Percentiles rank a stretch among this genome's conserved stretches.
Evolutionary conservation across 2,888 invertebrate species (phyloP).

Genomic region (Epistrophella euchroma): DNA sequence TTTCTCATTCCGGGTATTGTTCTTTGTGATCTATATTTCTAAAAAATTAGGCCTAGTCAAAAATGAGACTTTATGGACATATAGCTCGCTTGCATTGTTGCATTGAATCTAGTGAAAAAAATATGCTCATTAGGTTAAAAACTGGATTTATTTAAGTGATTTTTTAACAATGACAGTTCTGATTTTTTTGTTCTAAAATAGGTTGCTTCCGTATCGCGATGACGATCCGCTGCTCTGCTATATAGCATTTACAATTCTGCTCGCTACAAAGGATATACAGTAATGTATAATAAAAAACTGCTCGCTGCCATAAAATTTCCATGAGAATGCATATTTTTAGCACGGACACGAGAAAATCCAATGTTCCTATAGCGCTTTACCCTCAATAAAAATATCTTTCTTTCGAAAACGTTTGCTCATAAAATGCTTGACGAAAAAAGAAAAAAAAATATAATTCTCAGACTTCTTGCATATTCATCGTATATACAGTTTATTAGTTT

Average conservation of each 20-base stretch:
- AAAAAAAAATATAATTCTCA: conserved; percentile 35
- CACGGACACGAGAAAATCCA: conserved; percentile 58
- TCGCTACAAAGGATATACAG: background rate
- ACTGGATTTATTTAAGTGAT: conserved; percentile 8
- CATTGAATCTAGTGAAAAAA: background rate
- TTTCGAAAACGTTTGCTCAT: conserved; percentile 49
- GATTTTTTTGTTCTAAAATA: conserved; percentile 16
- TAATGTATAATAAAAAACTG: conserved; percentile 19
- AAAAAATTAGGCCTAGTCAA: conserved; percentile 18
- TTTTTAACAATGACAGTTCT: conserved; percentile 25
- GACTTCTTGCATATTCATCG: conserved; percentile 34
- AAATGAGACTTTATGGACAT: background rate
- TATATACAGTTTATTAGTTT: conserved; percentile 77
- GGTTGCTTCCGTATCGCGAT: conserved; percentile 18
- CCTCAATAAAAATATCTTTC: conserved; percentile 71
- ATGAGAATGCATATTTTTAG: conserved; percentile 65
- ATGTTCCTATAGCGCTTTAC: conserved; percentile 14
- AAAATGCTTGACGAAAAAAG: conserved; percentile 26
- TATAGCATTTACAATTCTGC: conserved; percentile 5
- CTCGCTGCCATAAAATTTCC: conserved; percentile 34
- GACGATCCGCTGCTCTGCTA: background rate
- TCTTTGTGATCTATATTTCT: conserved; percentile 17
- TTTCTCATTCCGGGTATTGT: background rate
- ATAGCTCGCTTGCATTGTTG: background rate
- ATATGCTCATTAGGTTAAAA: conserved; percentile 18